These are phyloP conservation scores for Mustela nigripes DNA, from an alignment of 2,113 vertebrate species.

Conservation along the genomic window DNA sequence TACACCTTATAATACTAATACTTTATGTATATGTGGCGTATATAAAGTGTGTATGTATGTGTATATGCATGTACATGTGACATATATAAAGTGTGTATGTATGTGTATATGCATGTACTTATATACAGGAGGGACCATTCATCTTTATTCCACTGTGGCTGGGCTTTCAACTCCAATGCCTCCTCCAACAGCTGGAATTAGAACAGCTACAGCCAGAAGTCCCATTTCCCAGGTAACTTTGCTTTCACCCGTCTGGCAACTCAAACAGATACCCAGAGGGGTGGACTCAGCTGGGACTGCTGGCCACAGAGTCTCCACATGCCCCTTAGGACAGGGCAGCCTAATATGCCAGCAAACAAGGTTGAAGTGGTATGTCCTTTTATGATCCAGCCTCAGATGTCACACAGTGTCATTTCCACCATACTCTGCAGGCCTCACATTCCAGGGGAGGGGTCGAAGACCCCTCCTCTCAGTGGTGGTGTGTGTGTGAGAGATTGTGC, in stretches of 20 bases:
- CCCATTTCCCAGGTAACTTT: not conserved
- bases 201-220: not conserved
- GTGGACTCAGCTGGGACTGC: not conserved
- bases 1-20: not conserved
- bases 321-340: not conserved
- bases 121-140: not conserved
- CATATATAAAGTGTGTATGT: not conserved
- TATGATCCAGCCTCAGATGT: not conserved
- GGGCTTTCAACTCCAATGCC: not conserved
- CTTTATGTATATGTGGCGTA: not conserved
- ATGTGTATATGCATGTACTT: not conserved
- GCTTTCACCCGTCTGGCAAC: not conserved
- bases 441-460: not conserved
- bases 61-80: not conserved
- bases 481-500: not conserved
- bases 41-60: not conserved
- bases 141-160: not conserved
- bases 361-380: not conserved
- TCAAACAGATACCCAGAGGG: not conserved
- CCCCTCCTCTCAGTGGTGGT: not conserved
- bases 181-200: not conserved
- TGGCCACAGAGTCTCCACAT: not conserved
- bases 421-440: not conserved
- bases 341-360: not conserved
- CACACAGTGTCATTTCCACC: not conserved